Conservation (phyloP, 2,888 invertebrate species). For the Oscheius myriophilus region DNA sequence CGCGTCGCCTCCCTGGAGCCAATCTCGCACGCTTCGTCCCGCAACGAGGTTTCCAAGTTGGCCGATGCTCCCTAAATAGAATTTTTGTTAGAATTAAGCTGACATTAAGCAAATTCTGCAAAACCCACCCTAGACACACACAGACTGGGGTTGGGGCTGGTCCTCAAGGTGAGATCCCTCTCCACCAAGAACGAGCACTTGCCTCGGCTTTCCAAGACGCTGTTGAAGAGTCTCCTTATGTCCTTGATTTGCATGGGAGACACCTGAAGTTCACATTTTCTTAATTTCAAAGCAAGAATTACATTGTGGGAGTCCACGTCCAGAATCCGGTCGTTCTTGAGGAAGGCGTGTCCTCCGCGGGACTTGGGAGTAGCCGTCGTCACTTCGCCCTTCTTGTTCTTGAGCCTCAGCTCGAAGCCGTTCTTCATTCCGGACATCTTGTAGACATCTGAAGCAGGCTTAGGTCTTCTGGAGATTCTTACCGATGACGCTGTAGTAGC, state of each 20-base stretch:
- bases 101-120: background rate
- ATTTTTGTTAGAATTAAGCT: too few relatives aligned
- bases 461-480: too few relatives aligned
- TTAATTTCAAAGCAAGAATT: too few relatives aligned
- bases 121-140: background rate
- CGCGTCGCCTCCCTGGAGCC: conserved; percentile 12
- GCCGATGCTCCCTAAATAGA: too few relatives aligned
- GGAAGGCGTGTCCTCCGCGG: conserved; percentile 1
- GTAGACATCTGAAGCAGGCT: background rate
- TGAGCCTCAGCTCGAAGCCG: background rate
- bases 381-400: background rate
- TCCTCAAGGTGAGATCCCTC: background rate
- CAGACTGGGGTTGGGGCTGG: conserved; percentile 12
- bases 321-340: conserved; percentile 6
- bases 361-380: background rate
- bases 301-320: conserved; percentile 1
- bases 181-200: conserved; percentile 6
- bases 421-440: background rate
- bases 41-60: background rate
- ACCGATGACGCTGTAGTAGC: background rate
- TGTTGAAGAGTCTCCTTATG: background rate
- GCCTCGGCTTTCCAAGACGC: background rate
- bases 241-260: background rate
- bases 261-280: too few relatives aligned
- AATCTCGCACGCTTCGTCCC: conserved; percentile 9